These are phyloP conservation scores for Synodontis membranacea DNA, from an alignment of 2,113 vertebrate genomes.

Conservation along the genomic window DNA sequence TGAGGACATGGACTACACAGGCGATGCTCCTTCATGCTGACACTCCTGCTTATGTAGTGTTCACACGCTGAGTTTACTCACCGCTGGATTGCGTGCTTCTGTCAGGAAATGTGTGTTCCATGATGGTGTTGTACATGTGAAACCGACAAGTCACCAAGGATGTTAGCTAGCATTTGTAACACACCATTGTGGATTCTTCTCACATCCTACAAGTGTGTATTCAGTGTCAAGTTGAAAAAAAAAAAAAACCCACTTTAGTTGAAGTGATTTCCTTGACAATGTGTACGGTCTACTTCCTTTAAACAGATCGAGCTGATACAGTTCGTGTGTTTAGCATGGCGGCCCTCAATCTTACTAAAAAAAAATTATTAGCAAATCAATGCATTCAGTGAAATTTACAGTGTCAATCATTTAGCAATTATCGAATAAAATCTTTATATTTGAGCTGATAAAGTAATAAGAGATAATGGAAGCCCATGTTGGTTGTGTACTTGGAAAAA, in stretches of 20 bases:
- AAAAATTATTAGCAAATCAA: background rate
- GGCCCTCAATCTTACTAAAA: background rate
- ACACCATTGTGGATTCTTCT: background rate
- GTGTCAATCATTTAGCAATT: background rate
- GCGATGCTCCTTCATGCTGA: background rate
- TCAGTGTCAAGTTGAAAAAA: background rate
- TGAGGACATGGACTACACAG: background rate
- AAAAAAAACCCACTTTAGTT: background rate
- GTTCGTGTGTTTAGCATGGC: background rate
- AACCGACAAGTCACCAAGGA: background rate
- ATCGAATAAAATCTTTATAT: background rate
- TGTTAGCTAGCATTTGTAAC: background rate
- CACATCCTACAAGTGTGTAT: background rate
- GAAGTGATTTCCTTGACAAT: background rate
- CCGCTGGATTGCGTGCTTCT: background rate
- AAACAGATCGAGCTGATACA: background rate
- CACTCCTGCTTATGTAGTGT: constrained; percentile 1
- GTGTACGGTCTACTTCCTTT: background rate
- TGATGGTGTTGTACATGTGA: background rate
- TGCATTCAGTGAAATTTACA: background rate
- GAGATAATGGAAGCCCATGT: background rate
- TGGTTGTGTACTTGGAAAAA: background rate
- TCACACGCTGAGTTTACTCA: background rate
- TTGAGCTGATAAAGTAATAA: background rate
- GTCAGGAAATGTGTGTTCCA: background rate